Conservation (phyloP, 2,113 vertebrate genomes). For the Apodemus sylvaticus region DNA sequence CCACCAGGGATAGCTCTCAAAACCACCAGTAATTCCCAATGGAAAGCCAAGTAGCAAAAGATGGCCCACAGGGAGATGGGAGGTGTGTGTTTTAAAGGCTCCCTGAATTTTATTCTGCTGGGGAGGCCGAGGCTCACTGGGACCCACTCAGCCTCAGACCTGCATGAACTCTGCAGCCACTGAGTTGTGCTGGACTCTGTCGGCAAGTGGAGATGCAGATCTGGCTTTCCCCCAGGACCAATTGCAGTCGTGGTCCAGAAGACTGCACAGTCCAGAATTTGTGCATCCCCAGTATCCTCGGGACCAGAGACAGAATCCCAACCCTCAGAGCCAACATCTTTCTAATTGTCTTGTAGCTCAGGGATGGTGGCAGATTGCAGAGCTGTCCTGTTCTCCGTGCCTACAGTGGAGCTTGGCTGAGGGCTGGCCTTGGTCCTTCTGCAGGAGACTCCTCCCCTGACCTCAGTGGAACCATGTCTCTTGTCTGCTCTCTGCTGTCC, state of each 20-base stretch:
- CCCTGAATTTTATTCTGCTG: background rate
- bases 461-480: rapidly evolving
- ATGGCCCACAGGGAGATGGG: background rate
- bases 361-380: rapidly evolving
- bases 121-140: background rate
- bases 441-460: background rate
- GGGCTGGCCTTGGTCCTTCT: background rate
- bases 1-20: background rate
- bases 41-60: background rate
- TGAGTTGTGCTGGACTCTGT: too few species aligned
- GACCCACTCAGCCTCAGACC: background rate
- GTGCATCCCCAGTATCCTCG: background rate
- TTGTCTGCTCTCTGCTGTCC: background rate
- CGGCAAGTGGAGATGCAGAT: background rate
- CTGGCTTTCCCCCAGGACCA: rapidly evolving
- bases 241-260: rapidly evolving
- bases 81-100: background rate
- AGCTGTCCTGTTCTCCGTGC: too few species aligned
- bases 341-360: background rate
- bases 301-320: background rate
- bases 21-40: background rate
- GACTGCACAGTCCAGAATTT: background rate
- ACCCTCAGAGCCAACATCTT: background rate
- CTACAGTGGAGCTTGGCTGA: background rate
- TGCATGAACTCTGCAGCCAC: background rate